These are phyloP conservation scores for Drosophila rellima DNA, from an alignment of 2,888 invertebrate species.

Conservation along the genomic window DNA sequence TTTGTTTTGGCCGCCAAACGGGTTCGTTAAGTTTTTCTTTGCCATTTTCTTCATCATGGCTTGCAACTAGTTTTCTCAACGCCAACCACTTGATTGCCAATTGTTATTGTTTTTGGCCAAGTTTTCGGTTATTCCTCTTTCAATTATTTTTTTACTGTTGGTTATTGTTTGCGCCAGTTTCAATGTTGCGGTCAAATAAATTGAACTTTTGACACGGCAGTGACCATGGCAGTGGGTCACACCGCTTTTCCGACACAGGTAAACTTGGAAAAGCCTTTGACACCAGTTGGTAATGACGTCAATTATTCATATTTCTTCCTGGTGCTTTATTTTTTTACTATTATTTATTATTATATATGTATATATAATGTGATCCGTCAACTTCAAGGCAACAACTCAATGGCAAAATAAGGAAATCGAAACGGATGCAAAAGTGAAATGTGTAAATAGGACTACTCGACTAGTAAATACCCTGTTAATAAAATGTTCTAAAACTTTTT, in stretches of 20 bases:
- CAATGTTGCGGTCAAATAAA: conserved; percentile 59
- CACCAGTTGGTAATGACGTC: background rate
- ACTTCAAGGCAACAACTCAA: conserved; percentile 13
- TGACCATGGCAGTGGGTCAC: conserved; percentile 73
- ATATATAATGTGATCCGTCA: background rate
- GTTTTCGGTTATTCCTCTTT: conserved; percentile 31
- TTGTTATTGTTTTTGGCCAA: conserved; percentile 27
- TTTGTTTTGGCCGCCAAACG: conserved; percentile 61
- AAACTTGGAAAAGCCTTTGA: background rate
- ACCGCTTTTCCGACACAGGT: background rate
- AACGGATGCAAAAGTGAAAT: conserved; percentile 7
- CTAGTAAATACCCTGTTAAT: conserved; percentile 4
- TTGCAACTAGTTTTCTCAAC: conserved; percentile 61
- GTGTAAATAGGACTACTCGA: background rate
- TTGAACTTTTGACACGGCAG: conserved; percentile 55
- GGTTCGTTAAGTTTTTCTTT: conserved; percentile 60
- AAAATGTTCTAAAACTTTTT: background rate
- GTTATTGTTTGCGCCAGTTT: conserved; percentile 31
- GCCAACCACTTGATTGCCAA: conserved; percentile 41
- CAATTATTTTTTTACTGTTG: conserved; percentile 7
- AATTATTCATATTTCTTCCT: background rate
- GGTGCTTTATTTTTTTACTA: background rate
- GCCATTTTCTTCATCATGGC: conserved; percentile 49
- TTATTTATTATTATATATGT: background rate
- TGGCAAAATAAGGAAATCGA: conserved; percentile 25